Percentiles rank a stretch among this genome's conserved stretches.
Evolutionary conservation across 2,888 invertebrate genomes (phyloP).

Genomic region (Metellina segmentata): DNA sequence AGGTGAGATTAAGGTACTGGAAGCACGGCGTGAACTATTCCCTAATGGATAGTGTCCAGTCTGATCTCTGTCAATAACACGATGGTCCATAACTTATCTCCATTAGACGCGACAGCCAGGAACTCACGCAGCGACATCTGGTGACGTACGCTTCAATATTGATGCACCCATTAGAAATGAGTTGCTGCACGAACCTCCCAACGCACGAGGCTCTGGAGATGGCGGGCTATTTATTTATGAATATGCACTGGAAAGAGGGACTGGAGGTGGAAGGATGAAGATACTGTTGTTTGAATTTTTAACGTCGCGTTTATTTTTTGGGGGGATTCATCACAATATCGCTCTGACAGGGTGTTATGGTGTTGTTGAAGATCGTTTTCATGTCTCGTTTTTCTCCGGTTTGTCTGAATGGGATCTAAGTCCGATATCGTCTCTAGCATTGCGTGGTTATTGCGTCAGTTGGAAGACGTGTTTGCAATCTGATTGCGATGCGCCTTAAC

Average conservation of each 20-base stretch:
- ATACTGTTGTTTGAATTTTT: no score
- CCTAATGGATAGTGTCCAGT: neutral
- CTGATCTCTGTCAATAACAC: conserved; percentile 12
- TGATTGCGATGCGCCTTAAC: neutral
- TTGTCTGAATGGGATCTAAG: no score
- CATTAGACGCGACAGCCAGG: neutral
- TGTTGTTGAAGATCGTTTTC: neutral
- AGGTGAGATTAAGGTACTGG: neutral
- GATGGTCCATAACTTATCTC: conserved; percentile 28
- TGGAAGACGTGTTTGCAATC: neutral
- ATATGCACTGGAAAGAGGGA: neutral
- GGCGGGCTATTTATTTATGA: conserved; percentile 20
- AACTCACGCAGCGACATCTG: conserved; percentile 19
- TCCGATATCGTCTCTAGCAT: no score
- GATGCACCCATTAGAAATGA: conserved; percentile 24
- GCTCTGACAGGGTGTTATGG: neutral
- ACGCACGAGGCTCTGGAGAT: neutral
- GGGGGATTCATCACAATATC: no score
- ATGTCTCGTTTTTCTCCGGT: neutral
- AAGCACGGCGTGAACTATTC: neutral
- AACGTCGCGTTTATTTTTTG: no score
- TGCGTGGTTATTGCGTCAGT: neutral
- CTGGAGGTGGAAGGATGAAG: no score
- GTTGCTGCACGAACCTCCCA: neutral
- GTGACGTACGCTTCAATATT: conserved; percentile 29